These are phyloP conservation scores for Datnioides undecimradiatus DNA, from an alignment of 2,113 vertebrate species.

Conservation along the genomic window DNA sequence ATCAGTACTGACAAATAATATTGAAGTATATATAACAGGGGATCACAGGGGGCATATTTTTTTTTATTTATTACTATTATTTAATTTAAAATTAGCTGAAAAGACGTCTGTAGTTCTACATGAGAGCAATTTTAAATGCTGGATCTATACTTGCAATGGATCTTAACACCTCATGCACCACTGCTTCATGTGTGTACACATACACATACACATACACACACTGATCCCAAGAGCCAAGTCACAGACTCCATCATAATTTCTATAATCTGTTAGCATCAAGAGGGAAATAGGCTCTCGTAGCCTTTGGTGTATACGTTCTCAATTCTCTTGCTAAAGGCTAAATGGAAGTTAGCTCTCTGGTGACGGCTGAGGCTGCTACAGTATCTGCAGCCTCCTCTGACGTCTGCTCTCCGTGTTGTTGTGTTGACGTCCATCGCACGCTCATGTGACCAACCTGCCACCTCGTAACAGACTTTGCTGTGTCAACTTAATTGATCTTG, in stretches of 20 bases:
- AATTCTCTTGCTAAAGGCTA: conserved; percentile 12
- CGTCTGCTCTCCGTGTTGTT: too few relatives aligned
- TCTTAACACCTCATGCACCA: too few relatives aligned
- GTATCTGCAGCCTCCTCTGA: neutral
- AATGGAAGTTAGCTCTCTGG: conserved; percentile 9
- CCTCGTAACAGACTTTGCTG: neutral
- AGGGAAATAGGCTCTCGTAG: conserved; percentile 24
- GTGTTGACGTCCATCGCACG: neutral
- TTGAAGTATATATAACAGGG: too few relatives aligned
- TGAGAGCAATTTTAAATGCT: too few relatives aligned
- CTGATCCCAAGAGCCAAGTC: neutral
- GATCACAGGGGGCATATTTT: too few relatives aligned
- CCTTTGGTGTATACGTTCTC: too few relatives aligned
- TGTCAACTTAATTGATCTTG: neutral
- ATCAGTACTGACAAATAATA: too few relatives aligned
- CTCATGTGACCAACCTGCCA: neutral
- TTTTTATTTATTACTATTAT: too few relatives aligned
- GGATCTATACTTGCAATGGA: too few relatives aligned
- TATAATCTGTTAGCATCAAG: conserved; percentile 3
- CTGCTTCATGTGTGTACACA: too few relatives aligned
- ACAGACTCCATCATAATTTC: neutral
- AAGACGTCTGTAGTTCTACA: too few relatives aligned
- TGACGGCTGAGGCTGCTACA: neutral
- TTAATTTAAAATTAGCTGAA: too few relatives aligned
- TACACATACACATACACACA: neutral